A percentile compares a stretch with the other conserved stretches of the same genome.
These are phyloP conservation scores for Acanthochromis polyacanthus DNA, from an alignment of 2,113 vertebrate species.

Conservation along the genomic window DNA sequence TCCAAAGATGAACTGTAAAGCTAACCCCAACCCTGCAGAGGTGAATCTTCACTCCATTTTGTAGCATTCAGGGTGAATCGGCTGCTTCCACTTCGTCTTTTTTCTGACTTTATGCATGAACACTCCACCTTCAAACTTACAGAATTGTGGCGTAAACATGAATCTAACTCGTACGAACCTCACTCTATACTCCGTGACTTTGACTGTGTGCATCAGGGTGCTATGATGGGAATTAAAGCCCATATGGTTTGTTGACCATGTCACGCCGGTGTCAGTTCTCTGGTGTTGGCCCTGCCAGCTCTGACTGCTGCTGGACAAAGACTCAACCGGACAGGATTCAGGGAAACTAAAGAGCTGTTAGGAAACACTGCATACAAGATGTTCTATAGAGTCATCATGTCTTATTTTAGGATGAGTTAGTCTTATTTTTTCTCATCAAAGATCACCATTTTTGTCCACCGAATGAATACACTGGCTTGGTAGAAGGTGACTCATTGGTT, in stretches of 20 bases:
- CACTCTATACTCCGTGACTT: slow-evolving; percentile 21
- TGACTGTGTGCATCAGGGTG: neutral
- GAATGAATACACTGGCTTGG: too few relatives aligned
- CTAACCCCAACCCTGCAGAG: neutral
- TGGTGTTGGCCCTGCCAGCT: slow-evolving; percentile 35
- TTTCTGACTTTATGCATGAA: too few relatives aligned
- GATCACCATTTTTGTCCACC: too few relatives aligned
- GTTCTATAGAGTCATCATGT: too few relatives aligned
- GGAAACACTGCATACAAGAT: neutral
- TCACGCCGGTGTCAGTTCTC: slow-evolving; percentile 45
- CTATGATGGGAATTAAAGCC: slow-evolving; percentile 20
- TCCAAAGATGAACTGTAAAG: too few relatives aligned
- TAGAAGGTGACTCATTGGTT: too few relatives aligned
- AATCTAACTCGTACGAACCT: too few relatives aligned
- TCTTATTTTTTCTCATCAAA: too few relatives aligned
- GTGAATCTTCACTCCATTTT: neutral
- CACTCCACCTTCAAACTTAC: too few relatives aligned
- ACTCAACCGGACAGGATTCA: slow-evolving; percentile 26
- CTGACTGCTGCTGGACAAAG: slow-evolving; percentile 52
- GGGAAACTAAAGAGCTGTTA: slow-evolving; percentile 12
- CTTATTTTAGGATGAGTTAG: too few relatives aligned
- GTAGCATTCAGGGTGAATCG: neutral
- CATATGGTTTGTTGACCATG: slow-evolving; percentile 68
- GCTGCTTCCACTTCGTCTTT: too few relatives aligned
- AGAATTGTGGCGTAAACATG: too few relatives aligned